Base-by-base conservation (phyloP, 2,888 invertebrate genomes). In the Metellina segmentata region DNA sequence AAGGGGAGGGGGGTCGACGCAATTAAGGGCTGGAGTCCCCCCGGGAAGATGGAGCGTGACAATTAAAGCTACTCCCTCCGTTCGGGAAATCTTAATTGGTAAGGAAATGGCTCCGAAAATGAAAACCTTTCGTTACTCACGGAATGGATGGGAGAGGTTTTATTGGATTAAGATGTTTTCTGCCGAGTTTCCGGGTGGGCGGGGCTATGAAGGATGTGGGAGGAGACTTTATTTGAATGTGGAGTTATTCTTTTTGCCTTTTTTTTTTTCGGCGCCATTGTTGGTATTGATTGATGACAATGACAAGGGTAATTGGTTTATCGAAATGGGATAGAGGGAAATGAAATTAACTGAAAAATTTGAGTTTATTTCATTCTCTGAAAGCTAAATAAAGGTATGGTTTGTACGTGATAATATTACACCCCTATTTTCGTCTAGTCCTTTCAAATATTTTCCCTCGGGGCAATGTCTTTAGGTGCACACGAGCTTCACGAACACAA, bases 11-110 rank as follows among this genome's bases (percentile, higher is more conserved):
- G 79, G 53, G 69, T 34, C 75, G 75, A 69, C 77, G 85, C 61
- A 85, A 85, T 85, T 85, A 85, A 85, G 75, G 11, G 61, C 51
- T 16, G 53, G 77, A 51, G 6, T 19, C 11, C 61, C 61, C 61
- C 16, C n/a, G 49, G 20, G 74, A 78, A 87, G 81, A 87, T 79
- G 87, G 81, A 87, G 72, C 79, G 71, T 87, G 87, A 87, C 79
- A 87, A 87, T 87, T 87, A 87, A 87, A 87, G 79, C 87, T 53
- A 87, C 81, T 81, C 81, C 19, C 61, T 11, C 78, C 34, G 74
- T 34, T 81, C 48, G 48, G 34, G 61, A 81, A 81, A 72, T 79
- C 87, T 87, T 87, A 87, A 81, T 79, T 81, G 87, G 87, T 48
- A 81, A 48, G 81, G 81, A 81, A 81, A 87, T 87, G 79, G 20